Conservation (phyloP, 2,797 vertebrate genomes). For the Gallinago nigripennis region DNA sequence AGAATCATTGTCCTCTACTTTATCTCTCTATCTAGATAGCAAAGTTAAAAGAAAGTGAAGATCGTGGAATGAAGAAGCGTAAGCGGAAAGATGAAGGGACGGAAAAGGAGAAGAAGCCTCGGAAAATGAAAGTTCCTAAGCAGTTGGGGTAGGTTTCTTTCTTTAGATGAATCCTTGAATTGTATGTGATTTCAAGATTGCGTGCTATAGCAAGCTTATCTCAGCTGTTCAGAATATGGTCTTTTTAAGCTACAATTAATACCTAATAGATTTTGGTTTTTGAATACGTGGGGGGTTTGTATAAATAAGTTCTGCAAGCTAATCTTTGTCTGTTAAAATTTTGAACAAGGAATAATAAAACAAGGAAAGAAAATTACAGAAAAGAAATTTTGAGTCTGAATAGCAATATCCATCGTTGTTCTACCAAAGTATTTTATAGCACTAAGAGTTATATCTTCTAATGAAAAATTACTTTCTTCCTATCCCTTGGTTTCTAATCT, state of each 20-base stretch:
- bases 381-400: neutral
- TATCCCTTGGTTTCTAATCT: neutral
- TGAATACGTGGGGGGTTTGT: fast-evolving
- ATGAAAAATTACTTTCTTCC: neutral
- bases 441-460: neutral
- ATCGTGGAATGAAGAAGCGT: slow-evolving; percentile 89
- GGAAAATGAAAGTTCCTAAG: slow-evolving; percentile 90
- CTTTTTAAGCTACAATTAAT: neutral
- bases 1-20: neutral
- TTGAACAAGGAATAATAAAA: neutral
- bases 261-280: neutral
- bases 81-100: slow-evolving; percentile 90
- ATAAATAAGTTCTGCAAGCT: neutral
- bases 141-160: slow-evolving; percentile 82
- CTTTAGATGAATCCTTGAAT: neutral
- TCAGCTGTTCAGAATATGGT: neutral
- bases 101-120: slow-evolving; percentile 90
- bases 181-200: neutral
- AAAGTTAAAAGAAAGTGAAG: slow-evolving; percentile 90
- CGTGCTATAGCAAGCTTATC: neutral
- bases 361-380: neutral
- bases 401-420: neutral
- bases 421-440: neutral
- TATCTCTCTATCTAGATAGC: slow-evolving; percentile 65
- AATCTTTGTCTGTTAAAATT: neutral